A percentile compares a stretch with the other conserved stretches of the same genome.
Conservation (phyloP, 2,113 vertebrate species). For the Edolisoma coerulescens region DNA sequence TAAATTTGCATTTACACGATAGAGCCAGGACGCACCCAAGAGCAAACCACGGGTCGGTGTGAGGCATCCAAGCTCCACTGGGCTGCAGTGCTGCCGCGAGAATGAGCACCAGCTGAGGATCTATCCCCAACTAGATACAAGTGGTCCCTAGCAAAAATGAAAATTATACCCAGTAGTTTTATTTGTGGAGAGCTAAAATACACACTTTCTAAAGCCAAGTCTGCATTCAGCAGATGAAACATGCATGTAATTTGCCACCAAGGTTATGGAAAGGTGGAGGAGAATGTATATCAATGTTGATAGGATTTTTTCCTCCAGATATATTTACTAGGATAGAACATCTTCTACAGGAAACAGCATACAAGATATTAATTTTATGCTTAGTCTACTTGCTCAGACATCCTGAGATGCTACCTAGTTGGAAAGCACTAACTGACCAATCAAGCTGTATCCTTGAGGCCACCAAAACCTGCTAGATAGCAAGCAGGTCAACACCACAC, state of each 20-base stretch:
- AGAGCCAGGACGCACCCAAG: neutral
- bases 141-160: neutral
- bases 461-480: neutral
- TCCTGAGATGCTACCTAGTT: neutral
- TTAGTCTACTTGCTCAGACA: neutral
- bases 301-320: neutral
- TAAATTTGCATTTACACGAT: neutral
- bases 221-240: neutral
- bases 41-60: neutral
- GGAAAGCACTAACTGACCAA: neutral
- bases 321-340: neutral
- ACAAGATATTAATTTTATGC: neutral
- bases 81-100: fast-evolving
- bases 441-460: neutral
- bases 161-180: neutral
- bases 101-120: neutral
- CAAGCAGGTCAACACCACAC: neutral
- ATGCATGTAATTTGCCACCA: neutral
- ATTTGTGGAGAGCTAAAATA: neutral
- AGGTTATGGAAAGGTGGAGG: neutral
- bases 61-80: neutral
- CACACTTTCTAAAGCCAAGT: neutral
- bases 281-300: neutral
- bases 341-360: neutral
- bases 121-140: neutral